phyloP scores from a whole-genome alignment of 2,888 invertebrate species.

The Melitaea athalia region DNA sequence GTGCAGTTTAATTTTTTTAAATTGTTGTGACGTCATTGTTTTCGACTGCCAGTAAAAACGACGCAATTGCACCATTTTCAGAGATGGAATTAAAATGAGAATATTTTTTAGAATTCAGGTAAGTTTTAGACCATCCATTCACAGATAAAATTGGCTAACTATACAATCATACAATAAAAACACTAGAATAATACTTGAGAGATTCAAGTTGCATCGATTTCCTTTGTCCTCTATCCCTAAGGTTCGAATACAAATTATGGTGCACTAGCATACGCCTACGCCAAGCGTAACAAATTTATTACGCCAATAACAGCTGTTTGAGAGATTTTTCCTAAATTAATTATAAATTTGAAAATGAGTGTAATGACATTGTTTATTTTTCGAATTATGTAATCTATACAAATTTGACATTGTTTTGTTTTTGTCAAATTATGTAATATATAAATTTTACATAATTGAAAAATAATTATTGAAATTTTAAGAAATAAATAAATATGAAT shows the following conservation, averaged over 20 bases:
- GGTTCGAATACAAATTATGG: constrained; percentile 39
- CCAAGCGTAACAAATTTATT: constrained; percentile 16
- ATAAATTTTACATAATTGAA: background rate
- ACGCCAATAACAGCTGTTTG: constrained; percentile 13
- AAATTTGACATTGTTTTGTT: constrained; percentile 53
- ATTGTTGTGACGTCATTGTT: constrained; percentile 83
- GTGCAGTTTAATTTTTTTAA: constrained; percentile 63
- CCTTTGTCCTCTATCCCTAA: constrained; percentile 76
- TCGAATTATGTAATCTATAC: constrained; percentile 45
- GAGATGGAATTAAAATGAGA: constrained; percentile 80
- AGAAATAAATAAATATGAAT: no score
- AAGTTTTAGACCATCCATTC: constrained; percentile 43
- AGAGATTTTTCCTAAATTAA: constrained; percentile 11
- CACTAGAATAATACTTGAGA: constrained; percentile 45
- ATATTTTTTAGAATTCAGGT: constrained; percentile 69
- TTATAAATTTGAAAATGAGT: constrained; percentile 17
- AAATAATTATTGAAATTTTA: background rate
- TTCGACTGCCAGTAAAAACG: constrained; percentile 81
- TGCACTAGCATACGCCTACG: constrained; percentile 20
- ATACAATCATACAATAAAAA: constrained; percentile 12
- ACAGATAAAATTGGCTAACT: background rate
- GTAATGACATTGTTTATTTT: constrained; percentile 40
- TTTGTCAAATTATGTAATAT: constrained; percentile 54
- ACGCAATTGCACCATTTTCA: constrained; percentile 83
- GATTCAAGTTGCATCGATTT: constrained; percentile 68